These are phyloP conservation scores for Diaprepes abbreviatus DNA, from an alignment of 2,888 invertebrate species.

Conservation along the genomic window DNA sequence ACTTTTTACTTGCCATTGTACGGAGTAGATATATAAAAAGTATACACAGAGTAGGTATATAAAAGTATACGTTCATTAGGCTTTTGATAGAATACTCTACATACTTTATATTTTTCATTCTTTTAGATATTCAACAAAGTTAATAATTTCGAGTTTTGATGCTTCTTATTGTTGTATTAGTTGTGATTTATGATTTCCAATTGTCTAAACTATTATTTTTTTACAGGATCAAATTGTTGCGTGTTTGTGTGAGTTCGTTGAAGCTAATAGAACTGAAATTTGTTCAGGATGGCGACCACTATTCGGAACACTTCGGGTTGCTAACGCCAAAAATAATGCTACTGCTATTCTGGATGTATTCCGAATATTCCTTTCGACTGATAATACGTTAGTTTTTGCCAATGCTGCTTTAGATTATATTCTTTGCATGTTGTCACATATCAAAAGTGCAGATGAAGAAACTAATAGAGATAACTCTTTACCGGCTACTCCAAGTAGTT, in stretches of 20 bases:
- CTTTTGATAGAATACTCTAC: too few species aligned
- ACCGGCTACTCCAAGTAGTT: conserved; percentile 55
- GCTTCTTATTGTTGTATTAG: too few species aligned
- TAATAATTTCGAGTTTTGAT: too few species aligned
- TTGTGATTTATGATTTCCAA: too few species aligned
- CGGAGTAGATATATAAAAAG: too few species aligned
- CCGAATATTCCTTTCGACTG: conserved; percentile 91
- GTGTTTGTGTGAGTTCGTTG: conserved; percentile 95
- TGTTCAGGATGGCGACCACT: conserved; percentile 96
- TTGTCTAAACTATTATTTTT: background rate
- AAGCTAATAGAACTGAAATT: conserved; percentile 93
- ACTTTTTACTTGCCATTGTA: too few species aligned
- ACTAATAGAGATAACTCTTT: conserved; percentile 34
- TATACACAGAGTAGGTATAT: too few species aligned
- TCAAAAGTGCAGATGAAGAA: conserved; percentile 76
- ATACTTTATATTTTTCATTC: too few species aligned
- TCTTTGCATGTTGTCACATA: conserved; percentile 84
- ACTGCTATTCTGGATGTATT: conserved; percentile 90
- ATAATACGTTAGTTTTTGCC: conserved; percentile 93
- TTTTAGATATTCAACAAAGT: too few species aligned
- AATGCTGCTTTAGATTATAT: conserved; percentile 96
- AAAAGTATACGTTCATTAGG: too few species aligned
- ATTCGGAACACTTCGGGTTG: conserved; percentile 93
- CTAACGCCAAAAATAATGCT: conserved; percentile 78
- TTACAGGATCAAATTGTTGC: conserved; percentile 86